Conservation (phyloP, 2,888 invertebrate species). For the Drosophila mimica region DNA sequence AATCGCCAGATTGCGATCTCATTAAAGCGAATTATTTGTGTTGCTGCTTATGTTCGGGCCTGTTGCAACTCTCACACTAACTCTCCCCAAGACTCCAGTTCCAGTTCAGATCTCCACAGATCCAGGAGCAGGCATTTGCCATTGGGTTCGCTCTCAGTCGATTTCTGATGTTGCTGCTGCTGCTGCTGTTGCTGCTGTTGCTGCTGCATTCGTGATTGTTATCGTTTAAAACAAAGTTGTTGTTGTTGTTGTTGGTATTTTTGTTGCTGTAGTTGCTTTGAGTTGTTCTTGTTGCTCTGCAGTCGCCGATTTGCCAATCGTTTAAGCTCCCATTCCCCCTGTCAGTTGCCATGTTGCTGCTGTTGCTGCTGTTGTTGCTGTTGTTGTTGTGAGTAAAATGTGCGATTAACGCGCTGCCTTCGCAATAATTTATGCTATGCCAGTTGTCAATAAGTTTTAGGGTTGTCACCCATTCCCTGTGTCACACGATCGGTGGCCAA, state of each 20-base stretch:
- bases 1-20: constrained; percentile 82
- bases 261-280: constrained; percentile 47
- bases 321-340: constrained; percentile 49
- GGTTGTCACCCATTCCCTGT: constrained; percentile 55
- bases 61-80: constrained; percentile 71
- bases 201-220: constrained; percentile 77
- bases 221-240: constrained; percentile 69
- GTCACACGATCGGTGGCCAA: constrained; percentile 65
- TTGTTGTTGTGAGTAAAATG: constrained; percentile 57
- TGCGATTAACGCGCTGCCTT: constrained; percentile 73
- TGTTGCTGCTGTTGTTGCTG: constrained; percentile 38
- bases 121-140: constrained; percentile 51
- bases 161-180: constrained; percentile 28
- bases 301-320: constrained; percentile 63
- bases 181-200: constrained; percentile 47
- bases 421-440: constrained; percentile 75
- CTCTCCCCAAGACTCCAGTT: constrained; percentile 18
- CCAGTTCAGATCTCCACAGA: constrained; percentile 25
- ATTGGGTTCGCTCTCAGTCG: constrained; percentile 47
- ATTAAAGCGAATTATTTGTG: constrained; percentile 84
- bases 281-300: constrained; percentile 41
- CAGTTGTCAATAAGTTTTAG: constrained; percentile 66
- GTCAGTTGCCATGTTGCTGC: constrained; percentile 27
- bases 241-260: constrained; percentile 41
- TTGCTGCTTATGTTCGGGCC: constrained; percentile 81